phyloP scores from a whole-genome alignment of 1,140 invertebrate species.

The Aphelinus certus region DNA sequence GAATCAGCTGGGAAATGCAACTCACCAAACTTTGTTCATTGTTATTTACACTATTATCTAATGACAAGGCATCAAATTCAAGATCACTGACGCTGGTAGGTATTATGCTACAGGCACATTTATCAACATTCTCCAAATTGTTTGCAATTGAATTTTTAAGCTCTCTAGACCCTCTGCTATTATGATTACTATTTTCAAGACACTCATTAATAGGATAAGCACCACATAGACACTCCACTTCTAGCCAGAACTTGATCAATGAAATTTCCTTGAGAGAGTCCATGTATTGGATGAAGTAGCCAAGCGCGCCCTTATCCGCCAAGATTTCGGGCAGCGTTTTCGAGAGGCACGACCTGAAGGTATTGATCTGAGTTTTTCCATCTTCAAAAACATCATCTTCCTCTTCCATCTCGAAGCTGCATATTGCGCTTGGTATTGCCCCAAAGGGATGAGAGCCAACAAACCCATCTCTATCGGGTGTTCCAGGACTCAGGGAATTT shows the following conservation, averaged over 20 bases:
- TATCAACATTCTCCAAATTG: conserved; percentile 24
- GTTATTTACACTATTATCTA: conserved; percentile 48
- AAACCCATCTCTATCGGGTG: conserved; percentile 5
- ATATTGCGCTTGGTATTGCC: conserved; percentile 44
- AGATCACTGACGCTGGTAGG: conserved; percentile 32
- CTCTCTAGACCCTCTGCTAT: conserved; percentile 33
- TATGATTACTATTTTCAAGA: conserved; percentile 38
- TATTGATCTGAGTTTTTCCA: conserved; percentile 45
- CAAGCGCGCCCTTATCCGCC: conserved; percentile 74
- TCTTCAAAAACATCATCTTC: conserved; percentile 49
- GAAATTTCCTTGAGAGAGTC: conserved; percentile 68
- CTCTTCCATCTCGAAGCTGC: conserved; percentile 58
- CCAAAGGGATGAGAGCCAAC: conserved; percentile 29
- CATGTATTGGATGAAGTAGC: conserved; percentile 80
- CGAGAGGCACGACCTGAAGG: conserved; percentile 67
- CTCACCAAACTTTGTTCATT: conserved; percentile 31
- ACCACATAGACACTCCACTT: conserved; percentile 74
- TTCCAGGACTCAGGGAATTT: conserved; percentile 40
- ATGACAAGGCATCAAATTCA: conserved; percentile 44
- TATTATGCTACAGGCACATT: conserved; percentile 33
- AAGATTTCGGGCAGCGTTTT: conserved; percentile 75
- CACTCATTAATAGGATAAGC: conserved; percentile 37
- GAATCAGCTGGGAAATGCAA: not conserved
- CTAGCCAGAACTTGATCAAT: conserved; percentile 78
- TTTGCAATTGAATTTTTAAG: conserved; percentile 27